phyloP scores from a whole-genome alignment of 2,797 vertebrate genomes.

The Myiotriccus ornatus region DNA sequence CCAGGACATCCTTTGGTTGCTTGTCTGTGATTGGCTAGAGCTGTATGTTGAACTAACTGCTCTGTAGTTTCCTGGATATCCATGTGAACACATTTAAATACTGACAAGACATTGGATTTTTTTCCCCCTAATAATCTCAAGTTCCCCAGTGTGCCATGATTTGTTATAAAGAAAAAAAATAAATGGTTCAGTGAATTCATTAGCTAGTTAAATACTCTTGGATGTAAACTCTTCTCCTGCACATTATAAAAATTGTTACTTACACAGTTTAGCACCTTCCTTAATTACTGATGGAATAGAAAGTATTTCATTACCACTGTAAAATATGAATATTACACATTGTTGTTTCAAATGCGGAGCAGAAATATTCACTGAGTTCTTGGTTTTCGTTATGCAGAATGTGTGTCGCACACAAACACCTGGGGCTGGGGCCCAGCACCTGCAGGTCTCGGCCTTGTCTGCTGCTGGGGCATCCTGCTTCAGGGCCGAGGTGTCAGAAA shows the following conservation, averaged over 20 bases:
- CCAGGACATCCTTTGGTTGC: neutral
- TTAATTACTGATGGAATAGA: constrained; percentile 21
- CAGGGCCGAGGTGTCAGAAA: accelerated
- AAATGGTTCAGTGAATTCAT: neutral
- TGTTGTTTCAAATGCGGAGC: neutral
- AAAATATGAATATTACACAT: neutral
- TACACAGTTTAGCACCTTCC: neutral
- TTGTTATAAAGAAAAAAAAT: constrained; percentile 12
- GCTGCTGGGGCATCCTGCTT: neutral
- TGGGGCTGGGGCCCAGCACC: neutral
- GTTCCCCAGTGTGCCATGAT: neutral
- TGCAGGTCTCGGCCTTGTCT: neutral
- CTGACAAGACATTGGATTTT: neutral
- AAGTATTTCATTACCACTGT: neutral
- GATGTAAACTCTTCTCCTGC: neutral
- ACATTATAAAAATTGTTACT: constrained; percentile 18
- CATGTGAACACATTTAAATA: neutral
- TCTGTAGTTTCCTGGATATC: neutral
- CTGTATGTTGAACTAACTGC: neutral
- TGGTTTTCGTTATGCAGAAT: neutral
- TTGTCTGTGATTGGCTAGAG: neutral
- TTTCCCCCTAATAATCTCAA: neutral
- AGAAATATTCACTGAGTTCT: neutral
- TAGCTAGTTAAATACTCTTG: constrained; percentile 29
- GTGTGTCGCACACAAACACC: neutral